Base-by-base conservation (phyloP, 2,113 vertebrate genomes). In the Osmerus eperlanus region DNA sequence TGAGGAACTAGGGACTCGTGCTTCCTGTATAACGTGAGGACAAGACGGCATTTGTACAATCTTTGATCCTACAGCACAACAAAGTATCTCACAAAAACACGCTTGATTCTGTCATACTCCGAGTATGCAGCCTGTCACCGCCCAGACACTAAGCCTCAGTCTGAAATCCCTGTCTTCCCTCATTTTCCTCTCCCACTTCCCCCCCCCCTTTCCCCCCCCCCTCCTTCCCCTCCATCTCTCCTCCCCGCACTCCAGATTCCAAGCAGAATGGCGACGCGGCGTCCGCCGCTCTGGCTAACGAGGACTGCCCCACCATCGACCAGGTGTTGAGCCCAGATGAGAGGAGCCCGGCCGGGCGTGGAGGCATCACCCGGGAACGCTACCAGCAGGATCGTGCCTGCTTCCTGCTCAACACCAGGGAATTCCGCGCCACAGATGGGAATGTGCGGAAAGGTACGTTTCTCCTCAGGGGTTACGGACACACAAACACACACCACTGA, bases 251-350 rank as follows among this genome's bases (percentile, higher is more conserved):
- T 15, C 7, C 65, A 94, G 94, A 94, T 86, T 93, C 93, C 25
- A 94, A 94, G 85, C 93, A 94, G 88, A 97, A 96, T 0, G 95
- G 95, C 14, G 94, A 96, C 13, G 94, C 95, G 2, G 94, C 95
- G 3, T 94, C 93, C 0, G 95, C 95, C 2, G 95, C 95, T 0
- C 78, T 96, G 74, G 95, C 95, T 56, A 95, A 96, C 0, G 95
- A 97, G 87, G 95, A 97, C 89, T 96, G 95, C 80, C 95, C 95
- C 1, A 95, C 94, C 75, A 97, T 97, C 18, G 95, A 97, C 91
- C 95, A 97, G 90, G 94, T 95, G 79, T 85, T 96, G 78, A 96
- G 94, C 71, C 95, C 94, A 0, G 95, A 96, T 63, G 95, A 96
- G 86, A 92, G 94, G 84, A 95, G 93, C 82, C 95, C 95, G 0